Conservation (phyloP, 1,140 invertebrate genomes). For the Neodiprion pinetum region DNA sequence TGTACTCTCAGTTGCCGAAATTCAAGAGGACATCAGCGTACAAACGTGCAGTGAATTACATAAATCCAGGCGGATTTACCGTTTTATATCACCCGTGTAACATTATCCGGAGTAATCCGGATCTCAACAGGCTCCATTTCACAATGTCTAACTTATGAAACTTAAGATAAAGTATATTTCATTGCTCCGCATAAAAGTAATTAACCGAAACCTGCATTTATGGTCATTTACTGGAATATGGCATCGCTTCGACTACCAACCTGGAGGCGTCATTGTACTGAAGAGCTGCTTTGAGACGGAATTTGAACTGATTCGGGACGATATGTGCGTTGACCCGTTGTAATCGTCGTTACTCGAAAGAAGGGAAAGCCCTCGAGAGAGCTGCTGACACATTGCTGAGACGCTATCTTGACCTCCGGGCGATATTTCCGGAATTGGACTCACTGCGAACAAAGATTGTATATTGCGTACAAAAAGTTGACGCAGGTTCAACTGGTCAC, state of each 20-base stretch:
- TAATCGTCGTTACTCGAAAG: conserved; percentile 73
- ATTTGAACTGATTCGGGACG: conserved; percentile 42
- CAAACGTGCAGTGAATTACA: too few relatives aligned
- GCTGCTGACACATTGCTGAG: conserved; percentile 86
- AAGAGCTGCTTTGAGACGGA: conserved; percentile 51
- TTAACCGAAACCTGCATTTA: too few relatives aligned
- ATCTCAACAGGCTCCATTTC: too few relatives aligned
- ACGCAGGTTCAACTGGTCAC: conserved; percentile 17
- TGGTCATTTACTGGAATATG: background rate
- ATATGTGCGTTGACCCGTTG: conserved; percentile 61
- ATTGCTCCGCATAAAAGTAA: too few relatives aligned
- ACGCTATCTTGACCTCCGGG: conserved; percentile 77
- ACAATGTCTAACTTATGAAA: too few relatives aligned
- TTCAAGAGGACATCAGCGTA: too few relatives aligned
- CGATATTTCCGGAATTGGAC: conserved; percentile 83
- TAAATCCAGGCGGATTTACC: too few relatives aligned
- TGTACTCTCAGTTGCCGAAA: too few relatives aligned
- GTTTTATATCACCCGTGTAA: too few relatives aligned
- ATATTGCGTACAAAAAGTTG: conserved; percentile 15
- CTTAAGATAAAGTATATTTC: too few relatives aligned
- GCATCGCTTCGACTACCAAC: conserved; percentile 31
- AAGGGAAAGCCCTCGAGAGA: conserved; percentile 82
- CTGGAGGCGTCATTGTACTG: conserved; percentile 37
- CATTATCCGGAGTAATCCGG: too few relatives aligned
- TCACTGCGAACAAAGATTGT: conserved; percentile 62